Evolutionary conservation across 2,113 vertebrate genomes (phyloP).

Genomic region (Pluvialis apricaria): DNA sequence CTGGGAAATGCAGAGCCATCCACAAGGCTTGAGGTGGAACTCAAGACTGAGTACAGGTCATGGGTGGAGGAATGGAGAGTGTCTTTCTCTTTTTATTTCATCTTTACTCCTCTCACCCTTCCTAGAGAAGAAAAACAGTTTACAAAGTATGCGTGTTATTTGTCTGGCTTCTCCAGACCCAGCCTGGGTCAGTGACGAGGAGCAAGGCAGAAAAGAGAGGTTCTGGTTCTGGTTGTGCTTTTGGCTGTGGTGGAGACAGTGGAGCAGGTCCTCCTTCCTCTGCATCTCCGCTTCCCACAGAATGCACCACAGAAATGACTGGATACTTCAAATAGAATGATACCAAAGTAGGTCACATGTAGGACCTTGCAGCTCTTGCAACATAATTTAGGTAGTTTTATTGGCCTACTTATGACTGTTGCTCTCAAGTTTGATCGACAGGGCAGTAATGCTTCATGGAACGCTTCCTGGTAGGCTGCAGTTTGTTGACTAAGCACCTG

Average conservation of each 20-base stretch:
- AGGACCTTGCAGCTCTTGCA: background rate
- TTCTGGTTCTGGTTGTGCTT: background rate
- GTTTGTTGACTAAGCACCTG: slow-evolving; percentile 39
- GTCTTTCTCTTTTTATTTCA: background rate
- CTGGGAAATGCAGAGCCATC: background rate
- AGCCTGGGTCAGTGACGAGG: background rate
- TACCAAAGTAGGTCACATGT: background rate
- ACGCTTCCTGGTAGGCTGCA: background rate
- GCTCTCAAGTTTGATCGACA: background rate
- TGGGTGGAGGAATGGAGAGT: background rate
- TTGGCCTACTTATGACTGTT: background rate
- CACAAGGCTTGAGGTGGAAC: background rate
- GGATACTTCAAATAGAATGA: background rate
- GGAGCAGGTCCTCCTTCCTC: background rate
- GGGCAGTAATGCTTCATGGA: background rate
- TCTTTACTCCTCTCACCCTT: background rate
- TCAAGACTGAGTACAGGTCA: background rate
- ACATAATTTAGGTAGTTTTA: background rate
- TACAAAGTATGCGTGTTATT: background rate
- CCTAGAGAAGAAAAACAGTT: background rate
- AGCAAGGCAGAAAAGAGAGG: background rate
- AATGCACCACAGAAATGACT: background rate
- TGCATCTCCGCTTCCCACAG: background rate
- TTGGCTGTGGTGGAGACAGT: background rate
- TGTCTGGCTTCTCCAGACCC: background rate